phyloP scores from a whole-genome alignment of 2,113 vertebrate species.

The Ceyx melanurus region DNA sequence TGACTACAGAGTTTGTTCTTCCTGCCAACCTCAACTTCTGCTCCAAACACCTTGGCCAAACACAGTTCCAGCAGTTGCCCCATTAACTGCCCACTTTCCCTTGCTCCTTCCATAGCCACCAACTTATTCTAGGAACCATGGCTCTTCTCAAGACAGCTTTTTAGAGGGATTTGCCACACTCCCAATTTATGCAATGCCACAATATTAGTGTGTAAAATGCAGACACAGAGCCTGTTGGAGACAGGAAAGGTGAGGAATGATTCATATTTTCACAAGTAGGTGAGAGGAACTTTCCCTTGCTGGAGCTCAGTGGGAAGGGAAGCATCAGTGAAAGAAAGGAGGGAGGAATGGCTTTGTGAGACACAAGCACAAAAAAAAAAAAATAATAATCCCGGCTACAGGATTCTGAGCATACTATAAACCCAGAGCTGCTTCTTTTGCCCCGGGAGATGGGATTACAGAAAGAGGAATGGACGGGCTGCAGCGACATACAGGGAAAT shows the following conservation, averaged over 20 bases:
- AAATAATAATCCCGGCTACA: slow-evolving; percentile 25
- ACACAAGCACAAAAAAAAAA: neutral
- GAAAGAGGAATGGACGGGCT: slow-evolving; percentile 26
- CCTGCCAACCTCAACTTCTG: neutral
- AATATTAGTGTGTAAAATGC: slow-evolving; percentile 53
- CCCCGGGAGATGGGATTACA: slow-evolving; percentile 61
- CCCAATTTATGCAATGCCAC: slow-evolving; percentile 63
- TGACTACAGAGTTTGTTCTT: neutral
- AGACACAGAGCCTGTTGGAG: slow-evolving; percentile 55
- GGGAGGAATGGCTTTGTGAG: neutral
- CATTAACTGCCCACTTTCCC: neutral
- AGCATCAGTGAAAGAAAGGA: neutral
- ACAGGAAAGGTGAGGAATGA: slow-evolving; percentile 67
- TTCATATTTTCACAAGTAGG: slow-evolving; percentile 55
- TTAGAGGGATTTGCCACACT: slow-evolving; percentile 40
- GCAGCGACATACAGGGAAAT: slow-evolving; percentile 11
- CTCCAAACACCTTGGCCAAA: neutral
- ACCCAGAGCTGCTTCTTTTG: slow-evolving; percentile 32
- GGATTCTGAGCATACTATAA: slow-evolving; percentile 35
- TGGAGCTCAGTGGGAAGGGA: neutral
- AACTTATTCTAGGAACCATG: neutral
- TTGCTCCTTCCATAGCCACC: neutral
- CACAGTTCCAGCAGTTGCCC: neutral
- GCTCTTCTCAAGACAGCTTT: neutral
- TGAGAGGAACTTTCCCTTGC: slow-evolving; percentile 41